Evolutionary conservation across 2,113 vertebrate species (phyloP).

Genomic region (Syngnathoides biaculeatus): DNA sequence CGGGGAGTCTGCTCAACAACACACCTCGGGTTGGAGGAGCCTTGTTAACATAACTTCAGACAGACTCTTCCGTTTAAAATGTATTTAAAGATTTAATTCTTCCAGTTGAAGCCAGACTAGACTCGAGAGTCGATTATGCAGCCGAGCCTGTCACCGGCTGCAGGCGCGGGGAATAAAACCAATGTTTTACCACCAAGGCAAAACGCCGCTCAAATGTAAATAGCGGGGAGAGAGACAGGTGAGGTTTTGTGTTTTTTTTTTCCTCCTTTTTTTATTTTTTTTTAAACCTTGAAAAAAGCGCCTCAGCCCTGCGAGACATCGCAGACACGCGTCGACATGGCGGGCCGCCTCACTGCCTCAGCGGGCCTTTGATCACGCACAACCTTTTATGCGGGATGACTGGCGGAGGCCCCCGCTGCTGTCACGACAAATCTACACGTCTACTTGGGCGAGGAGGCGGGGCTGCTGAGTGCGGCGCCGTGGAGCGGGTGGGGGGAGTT

Average conservation of each 20-base stretch:
- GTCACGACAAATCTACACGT: slow-evolving; percentile 79
- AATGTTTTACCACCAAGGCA: slow-evolving; percentile 67
- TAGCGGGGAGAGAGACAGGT: slow-evolving; percentile 62
- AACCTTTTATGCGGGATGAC: slow-evolving; percentile 75
- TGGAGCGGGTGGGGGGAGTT: background rate
- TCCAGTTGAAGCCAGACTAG: slow-evolving; percentile 48
- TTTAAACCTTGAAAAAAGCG: slow-evolving; percentile 67
- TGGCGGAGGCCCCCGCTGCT: slow-evolving; percentile 74
- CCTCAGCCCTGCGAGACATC: slow-evolving; percentile 70
- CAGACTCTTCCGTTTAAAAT: slow-evolving; percentile 62
- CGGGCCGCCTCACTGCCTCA: slow-evolving; percentile 60
- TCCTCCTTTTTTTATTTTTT: slow-evolving; percentile 67
- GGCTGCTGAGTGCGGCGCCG: slow-evolving; percentile 1
- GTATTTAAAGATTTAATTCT: slow-evolving; percentile 71
- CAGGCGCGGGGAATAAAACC: slow-evolving; percentile 62
- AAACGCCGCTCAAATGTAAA: slow-evolving; percentile 77
- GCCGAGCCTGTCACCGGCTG: slow-evolving; percentile 55
- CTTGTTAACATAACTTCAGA: slow-evolving; percentile 69
- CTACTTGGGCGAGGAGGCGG: slow-evolving; percentile 58
- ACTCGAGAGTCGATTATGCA: slow-evolving; percentile 57
- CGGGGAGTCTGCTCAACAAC: slow-evolving; percentile 30
- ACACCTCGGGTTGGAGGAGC: slow-evolving; percentile 33
- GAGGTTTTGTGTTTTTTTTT: slow-evolving; percentile 65
- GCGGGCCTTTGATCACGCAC: slow-evolving; percentile 74
- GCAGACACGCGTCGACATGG: slow-evolving; percentile 59